A percentile compares a stretch with the other conserved stretches of the same genome.
Evolutionary conservation across 2,797 vertebrate species (phyloP).

Genomic region (Fistularia tabacaria): DNA sequence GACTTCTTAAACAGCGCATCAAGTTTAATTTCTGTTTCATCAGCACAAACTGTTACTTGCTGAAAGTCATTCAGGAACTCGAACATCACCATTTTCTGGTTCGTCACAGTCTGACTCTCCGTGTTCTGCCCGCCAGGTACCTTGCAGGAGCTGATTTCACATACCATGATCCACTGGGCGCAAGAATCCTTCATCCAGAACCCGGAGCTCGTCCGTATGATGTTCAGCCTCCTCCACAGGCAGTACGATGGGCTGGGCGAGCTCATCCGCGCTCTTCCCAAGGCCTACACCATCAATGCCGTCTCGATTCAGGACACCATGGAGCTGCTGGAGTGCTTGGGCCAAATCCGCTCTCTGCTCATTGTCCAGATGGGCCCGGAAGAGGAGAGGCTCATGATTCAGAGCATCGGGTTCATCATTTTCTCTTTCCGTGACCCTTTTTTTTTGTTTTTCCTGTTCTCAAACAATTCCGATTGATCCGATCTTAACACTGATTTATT

Average conservation of each 20-base stretch:
- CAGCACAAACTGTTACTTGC: too few relatives aligned
- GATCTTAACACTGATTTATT: neutral
- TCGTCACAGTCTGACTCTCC: neutral
- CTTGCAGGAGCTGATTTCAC: constrained; percentile 90
- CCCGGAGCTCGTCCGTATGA: constrained; percentile 90
- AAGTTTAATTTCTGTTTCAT: neutral
- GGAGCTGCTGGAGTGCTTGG: constrained; percentile 88
- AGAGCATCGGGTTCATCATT: constrained; percentile 88
- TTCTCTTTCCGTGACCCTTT: neutral
- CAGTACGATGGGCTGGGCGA: constrained; percentile 92
- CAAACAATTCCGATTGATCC: neutral
- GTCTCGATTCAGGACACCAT: constrained; percentile 88
- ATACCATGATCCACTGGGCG: constrained; percentile 94
- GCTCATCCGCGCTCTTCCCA: constrained; percentile 87
- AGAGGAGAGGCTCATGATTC: constrained; percentile 96
- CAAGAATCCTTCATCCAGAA: constrained; percentile 95
- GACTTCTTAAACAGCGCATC: neutral
- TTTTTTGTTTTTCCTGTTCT: neutral
- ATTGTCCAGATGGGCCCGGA: constrained; percentile 98
- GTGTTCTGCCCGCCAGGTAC: constrained; percentile 75
- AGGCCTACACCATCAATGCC: constrained; percentile 88
- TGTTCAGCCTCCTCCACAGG: constrained; percentile 93
- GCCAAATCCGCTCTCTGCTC: constrained; percentile 92
- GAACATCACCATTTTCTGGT: neutral
- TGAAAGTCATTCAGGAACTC: too few relatives aligned